Percentiles rank a stretch among this genome's conserved stretches.
phyloP scores from a whole-genome alignment of 1,140 invertebrate genomes.

The Panagrolaimus sp. region DNA sequence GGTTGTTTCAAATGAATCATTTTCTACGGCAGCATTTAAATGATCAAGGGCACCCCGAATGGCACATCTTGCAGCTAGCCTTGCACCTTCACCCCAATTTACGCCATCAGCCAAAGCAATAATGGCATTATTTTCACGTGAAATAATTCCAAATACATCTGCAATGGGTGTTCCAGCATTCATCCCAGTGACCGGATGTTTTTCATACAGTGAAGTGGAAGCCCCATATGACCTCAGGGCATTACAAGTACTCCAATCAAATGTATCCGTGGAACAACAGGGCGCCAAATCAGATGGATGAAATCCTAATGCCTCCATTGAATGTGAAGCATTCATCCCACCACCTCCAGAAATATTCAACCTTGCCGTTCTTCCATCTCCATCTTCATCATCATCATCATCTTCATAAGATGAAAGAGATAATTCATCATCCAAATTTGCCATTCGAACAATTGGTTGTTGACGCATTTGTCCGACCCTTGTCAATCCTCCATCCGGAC shows the following conservation, averaged over 20 bases:
- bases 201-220: conserved; percentile 72
- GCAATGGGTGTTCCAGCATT: conserved; percentile 79
- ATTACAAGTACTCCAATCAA: conserved; percentile 34
- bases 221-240: conserved; percentile 68
- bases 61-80: conserved; percentile 78
- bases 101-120: conserved; percentile 83
- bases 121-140: conserved; percentile 73
- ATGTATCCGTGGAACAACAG: conserved; percentile 20
- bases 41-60: conserved; percentile 76
- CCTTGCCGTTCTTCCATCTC: conserved; percentile 2
- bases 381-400: conserved; percentile 40
- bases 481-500: conserved; percentile 72
- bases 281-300: conserved; percentile 23
- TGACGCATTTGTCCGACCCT: conserved; percentile 51
- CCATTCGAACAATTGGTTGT: conserved; percentile 51
- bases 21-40: conserved; percentile 68
- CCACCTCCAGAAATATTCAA: background rate
- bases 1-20: conserved; percentile 60
- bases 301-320: conserved; percentile 24
- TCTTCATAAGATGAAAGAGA: conserved; percentile 47
- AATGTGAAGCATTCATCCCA: conserved; percentile 6
- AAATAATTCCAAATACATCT: conserved; percentile 79
- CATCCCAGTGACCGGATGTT: conserved; percentile 71
- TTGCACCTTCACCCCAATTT: conserved; percentile 84
- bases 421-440: conserved; percentile 56